These are phyloP conservation scores for Myotis davidii DNA, from an alignment of 2,113 vertebrate genomes.

Conservation along the genomic window DNA sequence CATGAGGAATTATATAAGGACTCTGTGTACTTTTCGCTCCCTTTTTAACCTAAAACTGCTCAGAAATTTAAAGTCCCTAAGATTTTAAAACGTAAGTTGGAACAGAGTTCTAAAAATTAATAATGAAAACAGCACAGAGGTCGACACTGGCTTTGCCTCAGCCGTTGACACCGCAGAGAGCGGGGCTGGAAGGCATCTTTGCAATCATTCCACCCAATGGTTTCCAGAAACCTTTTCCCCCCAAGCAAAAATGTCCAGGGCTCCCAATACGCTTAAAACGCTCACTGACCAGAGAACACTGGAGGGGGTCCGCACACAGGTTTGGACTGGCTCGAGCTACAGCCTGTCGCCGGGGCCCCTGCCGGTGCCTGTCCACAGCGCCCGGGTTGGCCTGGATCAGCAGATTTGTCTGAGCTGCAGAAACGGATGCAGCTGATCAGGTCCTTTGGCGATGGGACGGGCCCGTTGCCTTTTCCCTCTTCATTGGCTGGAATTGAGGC, in stretches of 20 bases:
- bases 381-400: neutral
- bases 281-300: neutral
- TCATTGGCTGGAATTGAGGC: neutral
- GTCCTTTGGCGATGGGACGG: neutral
- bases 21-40: neutral
- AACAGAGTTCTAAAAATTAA: neutral
- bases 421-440: neutral
- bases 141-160: neutral
- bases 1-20: neutral
- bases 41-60: slow-evolving; percentile 12
- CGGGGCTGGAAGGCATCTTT: neutral
- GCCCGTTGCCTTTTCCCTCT: neutral
- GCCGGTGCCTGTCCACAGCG: neutral
- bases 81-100: neutral
- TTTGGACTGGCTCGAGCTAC: neutral
- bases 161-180: neutral
- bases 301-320: neutral
- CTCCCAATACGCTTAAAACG: neutral
- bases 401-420: neutral
- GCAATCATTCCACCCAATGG: neutral
- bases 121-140: neutral
- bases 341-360: neutral
- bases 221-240: neutral
- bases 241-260: neutral
- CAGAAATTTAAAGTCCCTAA: neutral